Evolutionary conservation across 2,797 vertebrate genomes (phyloP).

Genomic region (Lithobates sylvaticus): DNA sequence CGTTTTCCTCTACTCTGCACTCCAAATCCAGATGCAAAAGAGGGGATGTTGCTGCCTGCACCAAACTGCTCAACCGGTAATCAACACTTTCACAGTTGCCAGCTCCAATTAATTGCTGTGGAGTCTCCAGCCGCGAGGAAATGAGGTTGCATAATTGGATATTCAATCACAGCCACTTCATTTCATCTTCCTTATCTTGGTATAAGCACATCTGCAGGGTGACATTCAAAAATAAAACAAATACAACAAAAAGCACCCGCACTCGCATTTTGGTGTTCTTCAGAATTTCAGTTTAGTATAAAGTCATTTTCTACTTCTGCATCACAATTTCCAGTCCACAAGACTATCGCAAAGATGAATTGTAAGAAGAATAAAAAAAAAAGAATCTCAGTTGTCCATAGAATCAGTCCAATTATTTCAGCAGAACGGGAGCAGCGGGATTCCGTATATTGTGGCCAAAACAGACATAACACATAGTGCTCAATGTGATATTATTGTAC

Average conservation of each 20-base stretch:
- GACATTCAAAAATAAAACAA: constrained; percentile 29
- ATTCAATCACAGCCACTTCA: constrained; percentile 50
- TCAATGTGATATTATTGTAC: too few species aligned
- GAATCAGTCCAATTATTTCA: too few species aligned
- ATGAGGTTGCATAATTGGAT: constrained; percentile 50
- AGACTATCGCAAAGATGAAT: too few species aligned
- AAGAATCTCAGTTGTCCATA: too few species aligned
- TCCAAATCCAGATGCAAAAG: constrained; percentile 17
- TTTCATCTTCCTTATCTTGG: constrained; percentile 44
- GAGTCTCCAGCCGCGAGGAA: constrained; percentile 42
- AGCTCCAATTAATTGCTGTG: constrained; percentile 45
- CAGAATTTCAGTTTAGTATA: too few species aligned
- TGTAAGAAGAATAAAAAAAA: too few species aligned
- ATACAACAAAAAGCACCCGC: background rate
- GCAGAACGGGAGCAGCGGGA: too few species aligned
- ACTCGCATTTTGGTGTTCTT: background rate
- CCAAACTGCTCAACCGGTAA: constrained; percentile 37
- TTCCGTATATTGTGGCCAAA: too few species aligned
- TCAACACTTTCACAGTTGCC: constrained; percentile 49
- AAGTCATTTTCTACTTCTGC: too few species aligned
- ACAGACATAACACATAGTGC: too few species aligned
- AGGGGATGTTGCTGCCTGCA: constrained; percentile 26
- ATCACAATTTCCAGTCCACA: too few species aligned
- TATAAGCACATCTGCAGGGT: constrained; percentile 48
- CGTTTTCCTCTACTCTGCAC: background rate